These are phyloP conservation scores for Ellobius talpinus DNA, from an alignment of 2,113 vertebrate genomes.

Conservation along the genomic window DNA sequence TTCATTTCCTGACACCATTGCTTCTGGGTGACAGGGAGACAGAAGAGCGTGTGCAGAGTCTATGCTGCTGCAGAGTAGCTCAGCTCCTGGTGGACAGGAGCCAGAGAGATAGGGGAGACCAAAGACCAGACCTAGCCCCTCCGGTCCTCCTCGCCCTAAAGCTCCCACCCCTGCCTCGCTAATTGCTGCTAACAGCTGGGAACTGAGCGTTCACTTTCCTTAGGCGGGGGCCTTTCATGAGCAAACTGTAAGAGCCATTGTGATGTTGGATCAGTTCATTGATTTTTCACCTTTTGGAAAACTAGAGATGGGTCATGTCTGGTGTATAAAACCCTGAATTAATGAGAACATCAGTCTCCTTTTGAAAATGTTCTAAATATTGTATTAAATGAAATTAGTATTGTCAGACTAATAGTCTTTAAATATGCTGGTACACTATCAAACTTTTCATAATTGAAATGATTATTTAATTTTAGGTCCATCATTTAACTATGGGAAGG, in stretches of 20 bases:
- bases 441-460: constrained; percentile 22
- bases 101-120: neutral
- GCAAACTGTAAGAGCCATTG: neutral
- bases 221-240: neutral
- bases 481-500: neutral
- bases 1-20: neutral
- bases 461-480: neutral
- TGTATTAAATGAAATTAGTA: neutral
- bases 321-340: neutral
- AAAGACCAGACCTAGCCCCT: neutral
- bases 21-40: neutral
- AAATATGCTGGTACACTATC: neutral
- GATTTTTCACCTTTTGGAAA: constrained; percentile 13
- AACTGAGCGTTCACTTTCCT: neutral
- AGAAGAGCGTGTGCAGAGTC: neutral
- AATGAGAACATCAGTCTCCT: neutral
- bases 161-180: too few relatives aligned
- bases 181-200: neutral
- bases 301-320: neutral
- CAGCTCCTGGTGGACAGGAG: neutral
- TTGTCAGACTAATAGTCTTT: constrained; percentile 45
- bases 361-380: constrained; percentile 44
- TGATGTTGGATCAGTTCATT: neutral
- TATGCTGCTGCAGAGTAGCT: neutral
- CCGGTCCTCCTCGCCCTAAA: neutral